These are phyloP conservation scores for Tragopan temminckii DNA, from an alignment of 2,797 vertebrate genomes.

Conservation along the genomic window DNA sequence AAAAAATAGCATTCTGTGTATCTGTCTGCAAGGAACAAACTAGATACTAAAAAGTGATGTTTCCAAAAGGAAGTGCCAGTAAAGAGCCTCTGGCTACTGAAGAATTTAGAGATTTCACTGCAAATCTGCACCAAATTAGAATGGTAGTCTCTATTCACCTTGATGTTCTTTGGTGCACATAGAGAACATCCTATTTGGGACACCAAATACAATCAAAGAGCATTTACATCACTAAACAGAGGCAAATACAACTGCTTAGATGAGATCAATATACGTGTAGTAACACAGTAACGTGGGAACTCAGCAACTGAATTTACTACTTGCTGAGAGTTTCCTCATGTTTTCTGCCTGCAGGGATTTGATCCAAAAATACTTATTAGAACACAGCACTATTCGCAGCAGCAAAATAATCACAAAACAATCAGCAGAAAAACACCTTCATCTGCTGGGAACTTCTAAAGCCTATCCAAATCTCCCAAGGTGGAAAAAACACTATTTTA, in stretches of 20 bases:
- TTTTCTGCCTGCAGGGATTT: background rate
- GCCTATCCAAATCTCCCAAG: background rate
- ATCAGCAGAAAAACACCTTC: conserved; percentile 2
- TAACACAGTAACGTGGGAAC: background rate
- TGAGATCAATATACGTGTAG: background rate
- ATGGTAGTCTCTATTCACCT: background rate
- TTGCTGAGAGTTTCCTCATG: background rate
- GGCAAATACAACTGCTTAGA: background rate
- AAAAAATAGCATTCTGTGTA: background rate
- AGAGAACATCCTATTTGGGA: background rate
- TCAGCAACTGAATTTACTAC: background rate
- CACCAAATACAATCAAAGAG: background rate
- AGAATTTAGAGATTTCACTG: background rate
- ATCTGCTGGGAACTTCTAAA: conserved; percentile 21
- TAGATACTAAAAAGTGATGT: background rate
- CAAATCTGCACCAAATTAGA: background rate
- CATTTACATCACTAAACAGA: background rate
- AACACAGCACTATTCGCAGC: background rate
- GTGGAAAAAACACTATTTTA: background rate
- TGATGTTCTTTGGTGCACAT: background rate
- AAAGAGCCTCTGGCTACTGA: background rate
- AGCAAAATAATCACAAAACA: background rate
- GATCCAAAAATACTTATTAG: background rate
- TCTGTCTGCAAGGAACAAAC: background rate
- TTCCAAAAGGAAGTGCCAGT: background rate